A percentile compares a stretch with the other conserved stretches of the same genome.
These are phyloP conservation scores for Chymomyza costata DNA, from an alignment of 1,140 invertebrate genomes.

Conservation along the genomic window DNA sequence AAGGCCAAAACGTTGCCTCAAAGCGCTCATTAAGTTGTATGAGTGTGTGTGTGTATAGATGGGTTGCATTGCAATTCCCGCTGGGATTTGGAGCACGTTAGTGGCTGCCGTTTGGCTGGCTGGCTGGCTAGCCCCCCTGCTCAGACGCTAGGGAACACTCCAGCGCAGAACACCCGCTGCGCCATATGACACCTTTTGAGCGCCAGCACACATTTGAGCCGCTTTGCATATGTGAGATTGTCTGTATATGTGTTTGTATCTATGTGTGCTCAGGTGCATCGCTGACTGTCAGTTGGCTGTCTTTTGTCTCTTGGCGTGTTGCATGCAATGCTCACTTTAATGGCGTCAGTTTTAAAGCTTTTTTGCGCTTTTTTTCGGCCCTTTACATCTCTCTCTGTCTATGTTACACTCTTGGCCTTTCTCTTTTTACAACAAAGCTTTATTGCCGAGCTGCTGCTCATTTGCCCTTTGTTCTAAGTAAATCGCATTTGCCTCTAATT, in stretches of 20 bases:
- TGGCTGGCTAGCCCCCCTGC: slow-evolving; percentile 8
- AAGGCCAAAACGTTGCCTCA: slow-evolving; percentile 24
- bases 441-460: no score
- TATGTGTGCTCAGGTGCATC: slow-evolving; percentile 58
- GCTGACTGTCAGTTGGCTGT: slow-evolving; percentile 25
- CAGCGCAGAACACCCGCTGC: slow-evolving; percentile 55
- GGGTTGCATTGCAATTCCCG: slow-evolving; percentile 55
- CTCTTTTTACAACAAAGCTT: no score
- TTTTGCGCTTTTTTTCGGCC: slow-evolving; percentile 36
- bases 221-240: neutral
- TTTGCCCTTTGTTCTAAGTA: neutral
- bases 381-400: slow-evolving; percentile 3
- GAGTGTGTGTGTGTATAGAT: no score
- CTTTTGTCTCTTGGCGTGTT: slow-evolving; percentile 43
- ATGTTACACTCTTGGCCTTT: slow-evolving; percentile 7
- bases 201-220: no score
- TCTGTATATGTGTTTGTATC: slow-evolving; percentile 11
- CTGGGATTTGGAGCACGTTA: slow-evolving; percentile 52
- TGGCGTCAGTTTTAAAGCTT: slow-evolving; percentile 68
- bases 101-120: slow-evolving; percentile 23
- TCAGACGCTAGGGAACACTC: no score
- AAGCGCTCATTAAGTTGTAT: slow-evolving; percentile 53
- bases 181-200: slow-evolving; percentile 54
- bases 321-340: slow-evolving; percentile 61
- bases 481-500: no score